These are phyloP conservation scores for Nibea coibor DNA, from an alignment of 2,113 vertebrate genomes.

Conservation along the genomic window DNA sequence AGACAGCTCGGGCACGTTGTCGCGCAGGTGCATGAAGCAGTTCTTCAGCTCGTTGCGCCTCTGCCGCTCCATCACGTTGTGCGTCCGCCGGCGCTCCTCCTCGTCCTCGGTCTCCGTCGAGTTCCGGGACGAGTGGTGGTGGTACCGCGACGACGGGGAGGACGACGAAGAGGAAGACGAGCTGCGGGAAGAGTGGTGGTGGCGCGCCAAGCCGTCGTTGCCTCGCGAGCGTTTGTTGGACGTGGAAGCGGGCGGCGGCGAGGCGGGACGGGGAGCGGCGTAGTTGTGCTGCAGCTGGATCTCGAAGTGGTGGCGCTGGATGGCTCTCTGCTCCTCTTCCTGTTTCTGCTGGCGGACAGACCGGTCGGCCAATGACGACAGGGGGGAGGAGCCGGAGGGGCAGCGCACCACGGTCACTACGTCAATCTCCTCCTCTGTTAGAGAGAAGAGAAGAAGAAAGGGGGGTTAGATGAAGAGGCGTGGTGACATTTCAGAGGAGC, in stretches of 20 bases:
- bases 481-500: not conserved
- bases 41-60: slow-evolving; percentile 86
- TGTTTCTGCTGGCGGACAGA: slow-evolving; percentile 58
- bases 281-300: slow-evolving; percentile 89
- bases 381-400: slow-evolving; percentile 58
- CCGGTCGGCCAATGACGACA: slow-evolving; percentile 30
- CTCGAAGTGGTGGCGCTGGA: slow-evolving; percentile 76
- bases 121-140: slow-evolving; percentile 48
- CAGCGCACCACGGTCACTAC: slow-evolving; percentile 83
- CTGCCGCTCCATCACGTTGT: slow-evolving; percentile 88
- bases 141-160: slow-evolving; percentile 27
- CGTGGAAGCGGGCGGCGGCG: slow-evolving; percentile 57
- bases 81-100: slow-evolving; percentile 83
- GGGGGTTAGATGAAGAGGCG: not conserved
- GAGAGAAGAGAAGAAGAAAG: not conserved
- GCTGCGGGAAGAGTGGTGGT: slow-evolving; percentile 51
- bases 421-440: slow-evolving; percentile 87
- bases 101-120: slow-evolving; percentile 78
- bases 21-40: slow-evolving; percentile 83
- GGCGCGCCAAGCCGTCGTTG: slow-evolving; percentile 48
- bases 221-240: slow-evolving; percentile 71
- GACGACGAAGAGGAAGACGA: slow-evolving; percentile 9
- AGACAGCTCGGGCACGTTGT: slow-evolving; percentile 85
- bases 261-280: slow-evolving; percentile 82
- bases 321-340: slow-evolving; percentile 65